phyloP scores from a whole-genome alignment of 2,888 invertebrate species.

The Anarsia innoxiella region DNA sequence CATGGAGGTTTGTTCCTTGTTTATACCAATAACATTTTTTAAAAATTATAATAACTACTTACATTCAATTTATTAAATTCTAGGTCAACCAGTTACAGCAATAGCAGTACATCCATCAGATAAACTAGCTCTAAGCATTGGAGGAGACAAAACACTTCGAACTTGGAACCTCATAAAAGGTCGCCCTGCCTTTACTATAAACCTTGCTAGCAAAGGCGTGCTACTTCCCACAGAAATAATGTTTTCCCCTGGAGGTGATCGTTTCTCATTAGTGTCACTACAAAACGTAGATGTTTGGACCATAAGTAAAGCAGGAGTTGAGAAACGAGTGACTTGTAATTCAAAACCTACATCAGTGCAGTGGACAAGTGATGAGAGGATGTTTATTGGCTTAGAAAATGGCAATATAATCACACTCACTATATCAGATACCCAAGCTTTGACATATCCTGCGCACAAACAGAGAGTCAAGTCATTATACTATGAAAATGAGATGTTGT shows the following conservation, averaged over 20 bases:
- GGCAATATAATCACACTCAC: conserved; percentile 79
- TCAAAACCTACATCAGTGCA: conserved; percentile 81
- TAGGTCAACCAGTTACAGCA: conserved; percentile 79
- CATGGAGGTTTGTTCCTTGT: conserved; percentile 83
- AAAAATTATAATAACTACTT: no score
- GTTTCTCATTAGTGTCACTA: conserved; percentile 84
- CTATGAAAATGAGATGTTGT: conserved; percentile 72
- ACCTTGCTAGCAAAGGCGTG: conserved; percentile 81
- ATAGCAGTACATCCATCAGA: conserved; percentile 92
- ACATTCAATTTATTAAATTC: conserved; percentile 21
- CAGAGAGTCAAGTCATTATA: conserved; percentile 81
- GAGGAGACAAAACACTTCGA: conserved; percentile 86
- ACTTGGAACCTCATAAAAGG: conserved; percentile 98
- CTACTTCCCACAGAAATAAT: conserved; percentile 65
- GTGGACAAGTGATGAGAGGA: conserved; percentile 78
- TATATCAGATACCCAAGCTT: conserved; percentile 64
- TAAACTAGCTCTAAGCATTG: conserved; percentile 90
- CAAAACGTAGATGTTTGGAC: conserved; percentile 87
- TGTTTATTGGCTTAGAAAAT: conserved; percentile 84
- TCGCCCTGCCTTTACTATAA: conserved; percentile 91
- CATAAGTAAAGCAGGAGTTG: conserved; percentile 83
- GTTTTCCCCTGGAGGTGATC: conserved; percentile 86
- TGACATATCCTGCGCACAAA: conserved; percentile 73
- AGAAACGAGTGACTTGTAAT: conserved; percentile 79
- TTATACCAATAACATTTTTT: no score